A percentile compares a stretch with the other conserved stretches of the same genome.
These are phyloP conservation scores for Scolopax mira DNA, from an alignment of 2,113 vertebrate genomes.

Conservation along the genomic window DNA sequence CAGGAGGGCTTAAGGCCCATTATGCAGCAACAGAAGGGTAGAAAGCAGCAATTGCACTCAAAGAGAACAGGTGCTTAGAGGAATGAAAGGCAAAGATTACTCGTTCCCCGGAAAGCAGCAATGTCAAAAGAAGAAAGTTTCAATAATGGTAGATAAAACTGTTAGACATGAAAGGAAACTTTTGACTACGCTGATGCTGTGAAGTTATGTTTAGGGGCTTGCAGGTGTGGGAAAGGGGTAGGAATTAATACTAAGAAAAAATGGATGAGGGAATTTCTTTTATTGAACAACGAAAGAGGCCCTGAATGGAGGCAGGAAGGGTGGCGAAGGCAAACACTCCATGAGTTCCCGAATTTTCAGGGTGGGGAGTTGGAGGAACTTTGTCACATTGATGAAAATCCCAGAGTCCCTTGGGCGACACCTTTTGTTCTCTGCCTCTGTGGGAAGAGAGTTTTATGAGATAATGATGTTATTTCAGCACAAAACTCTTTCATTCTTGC, in stretches of 20 bases:
- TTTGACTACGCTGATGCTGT: background rate
- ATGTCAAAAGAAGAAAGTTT: constrained; percentile 6
- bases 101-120: fast-evolving
- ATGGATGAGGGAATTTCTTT: background rate
- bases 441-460: constrained; percentile 21
- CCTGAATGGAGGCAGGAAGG: background rate
- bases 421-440: constrained; percentile 5
- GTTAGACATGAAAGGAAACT: background rate
- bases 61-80: background rate
- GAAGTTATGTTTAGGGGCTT: background rate
- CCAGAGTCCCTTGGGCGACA: background rate
- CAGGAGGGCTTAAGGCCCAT: background rate
- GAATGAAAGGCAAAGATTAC: constrained; percentile 16
- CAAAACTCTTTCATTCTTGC: constrained; percentile 37
- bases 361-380: background rate
- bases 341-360: background rate
- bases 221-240: background rate
- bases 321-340: background rate
- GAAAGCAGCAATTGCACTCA: background rate
- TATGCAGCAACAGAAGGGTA: background rate
- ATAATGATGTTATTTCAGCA: constrained; percentile 64
- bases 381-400: background rate
- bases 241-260: background rate
- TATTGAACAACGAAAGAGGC: background rate
- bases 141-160: background rate